Percentiles rank a stretch among this genome's conserved stretches.
These are phyloP conservation scores for Nannospalax galili DNA, from an alignment of 2,113 vertebrate species.

Conservation along the genomic window DNA sequence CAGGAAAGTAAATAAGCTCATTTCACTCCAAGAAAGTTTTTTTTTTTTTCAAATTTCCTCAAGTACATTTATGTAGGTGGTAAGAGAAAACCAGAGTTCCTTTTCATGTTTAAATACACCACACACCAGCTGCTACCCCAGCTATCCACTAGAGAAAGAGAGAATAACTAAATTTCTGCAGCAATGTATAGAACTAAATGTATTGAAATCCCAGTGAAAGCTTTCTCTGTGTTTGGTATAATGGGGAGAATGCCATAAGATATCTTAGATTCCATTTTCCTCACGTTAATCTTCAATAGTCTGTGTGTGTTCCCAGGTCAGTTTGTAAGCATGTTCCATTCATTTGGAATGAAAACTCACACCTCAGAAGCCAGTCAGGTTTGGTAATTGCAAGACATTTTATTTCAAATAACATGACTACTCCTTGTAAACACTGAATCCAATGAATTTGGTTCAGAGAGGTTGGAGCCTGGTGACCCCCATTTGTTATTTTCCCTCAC, in stretches of 20 bases:
- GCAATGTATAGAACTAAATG: slow-evolving; percentile 72
- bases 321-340: slow-evolving; percentile 58
- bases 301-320: slow-evolving; percentile 6
- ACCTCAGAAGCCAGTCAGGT: slow-evolving; percentile 58
- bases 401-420: slow-evolving; percentile 63
- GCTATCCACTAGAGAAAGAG: slow-evolving; percentile 73
- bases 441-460: slow-evolving; percentile 50
- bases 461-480: slow-evolving; percentile 35
- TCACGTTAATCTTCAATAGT: slow-evolving; percentile 56
- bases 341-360: slow-evolving; percentile 67
- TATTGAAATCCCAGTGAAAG: slow-evolving; percentile 80
- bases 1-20: slow-evolving; percentile 68
- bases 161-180: slow-evolving; percentile 74
- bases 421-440: slow-evolving; percentile 27
- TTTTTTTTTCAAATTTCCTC: slow-evolving; percentile 69
- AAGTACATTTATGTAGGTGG: slow-evolving; percentile 62
- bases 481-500: slow-evolving; percentile 58
- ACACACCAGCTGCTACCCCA: slow-evolving; percentile 69
- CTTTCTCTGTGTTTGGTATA: slow-evolving; percentile 66
- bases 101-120: slow-evolving; percentile 72
- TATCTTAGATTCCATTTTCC: slow-evolving; percentile 69
- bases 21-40: slow-evolving; percentile 69
- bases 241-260: slow-evolving; percentile 74
- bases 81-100: slow-evolving; percentile 43
- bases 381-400: slow-evolving; percentile 67